phyloP scores from a whole-genome alignment of 2,113 vertebrate species.

The Dermatemys mawii region DNA sequence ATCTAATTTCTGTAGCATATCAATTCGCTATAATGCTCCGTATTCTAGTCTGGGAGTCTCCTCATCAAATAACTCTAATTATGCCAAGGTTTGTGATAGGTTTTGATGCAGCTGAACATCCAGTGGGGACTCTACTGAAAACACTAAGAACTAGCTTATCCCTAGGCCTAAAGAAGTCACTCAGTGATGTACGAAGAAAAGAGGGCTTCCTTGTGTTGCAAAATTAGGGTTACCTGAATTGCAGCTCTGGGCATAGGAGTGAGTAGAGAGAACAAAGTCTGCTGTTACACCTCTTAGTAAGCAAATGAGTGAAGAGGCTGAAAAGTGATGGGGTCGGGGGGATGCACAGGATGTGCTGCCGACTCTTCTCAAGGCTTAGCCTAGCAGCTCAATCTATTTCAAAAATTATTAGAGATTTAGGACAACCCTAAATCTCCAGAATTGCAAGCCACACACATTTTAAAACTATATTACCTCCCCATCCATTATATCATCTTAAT shows the following conservation, averaged over 20 bases:
- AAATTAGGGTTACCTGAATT: background rate
- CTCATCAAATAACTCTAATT: background rate
- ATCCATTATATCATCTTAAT: background rate
- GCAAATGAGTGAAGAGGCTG: background rate
- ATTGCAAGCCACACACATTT: background rate
- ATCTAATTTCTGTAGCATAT: background rate
- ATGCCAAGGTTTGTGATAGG: background rate
- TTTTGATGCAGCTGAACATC: background rate
- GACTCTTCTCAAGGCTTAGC: background rate
- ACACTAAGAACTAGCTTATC: background rate
- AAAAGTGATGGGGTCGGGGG: accelerated
- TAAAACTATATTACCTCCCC: background rate
- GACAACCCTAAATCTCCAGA: background rate
- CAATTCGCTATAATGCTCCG: background rate
- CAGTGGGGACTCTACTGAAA: background rate
- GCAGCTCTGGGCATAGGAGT: background rate
- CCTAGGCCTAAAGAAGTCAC: background rate
- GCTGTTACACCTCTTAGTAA: background rate
- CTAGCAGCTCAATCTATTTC: background rate
- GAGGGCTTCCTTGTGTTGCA: background rate
- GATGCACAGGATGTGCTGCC: background rate
- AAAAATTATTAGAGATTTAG: background rate
- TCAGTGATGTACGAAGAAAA: background rate
- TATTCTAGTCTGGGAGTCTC: background rate
- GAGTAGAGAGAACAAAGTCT: background rate